Conservation (phyloP, 1,140 invertebrate genomes). For the Grapholita molesta region DNA sequence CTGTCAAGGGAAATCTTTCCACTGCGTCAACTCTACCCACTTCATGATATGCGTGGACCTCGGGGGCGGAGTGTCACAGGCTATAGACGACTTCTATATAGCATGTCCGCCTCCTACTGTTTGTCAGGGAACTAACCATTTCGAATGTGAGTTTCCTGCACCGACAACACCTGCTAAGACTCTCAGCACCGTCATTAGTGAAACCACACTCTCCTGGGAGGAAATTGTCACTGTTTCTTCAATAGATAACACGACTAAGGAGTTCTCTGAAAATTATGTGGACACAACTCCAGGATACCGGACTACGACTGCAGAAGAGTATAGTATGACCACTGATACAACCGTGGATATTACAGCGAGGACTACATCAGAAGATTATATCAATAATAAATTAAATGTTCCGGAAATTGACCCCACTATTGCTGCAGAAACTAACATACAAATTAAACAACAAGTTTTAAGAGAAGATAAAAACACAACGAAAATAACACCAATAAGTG, state of each 20-base stretch:
- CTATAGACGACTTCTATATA: slow-evolving; percentile 58
- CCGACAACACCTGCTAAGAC: slow-evolving; percentile 27
- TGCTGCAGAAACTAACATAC: background rate
- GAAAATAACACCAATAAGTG: background rate
- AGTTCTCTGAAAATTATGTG: background rate
- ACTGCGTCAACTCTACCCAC: slow-evolving; percentile 68
- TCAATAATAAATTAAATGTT: background rate
- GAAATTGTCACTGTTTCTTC: background rate
- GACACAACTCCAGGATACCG: background rate
- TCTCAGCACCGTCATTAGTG: slow-evolving; percentile 1
- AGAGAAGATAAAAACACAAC: background rate
- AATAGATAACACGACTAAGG: background rate
- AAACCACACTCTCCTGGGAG: background rate
- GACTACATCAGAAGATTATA: background rate
- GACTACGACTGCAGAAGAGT: background rate
- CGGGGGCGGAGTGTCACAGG: slow-evolving; percentile 55
- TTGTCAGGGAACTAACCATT: slow-evolving; percentile 49
- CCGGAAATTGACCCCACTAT: background rate
- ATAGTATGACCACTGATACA: background rate
- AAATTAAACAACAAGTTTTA: background rate
- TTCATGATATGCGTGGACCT: slow-evolving; percentile 74
- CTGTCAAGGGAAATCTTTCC: slow-evolving; percentile 68
- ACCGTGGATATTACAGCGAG: background rate
- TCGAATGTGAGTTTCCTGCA: slow-evolving; percentile 60
- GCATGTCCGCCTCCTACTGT: slow-evolving; percentile 54